Evolutionary conservation across 2,113 vertebrate species (phyloP).

Genomic region (Syrrhaptes paradoxus): DNA sequence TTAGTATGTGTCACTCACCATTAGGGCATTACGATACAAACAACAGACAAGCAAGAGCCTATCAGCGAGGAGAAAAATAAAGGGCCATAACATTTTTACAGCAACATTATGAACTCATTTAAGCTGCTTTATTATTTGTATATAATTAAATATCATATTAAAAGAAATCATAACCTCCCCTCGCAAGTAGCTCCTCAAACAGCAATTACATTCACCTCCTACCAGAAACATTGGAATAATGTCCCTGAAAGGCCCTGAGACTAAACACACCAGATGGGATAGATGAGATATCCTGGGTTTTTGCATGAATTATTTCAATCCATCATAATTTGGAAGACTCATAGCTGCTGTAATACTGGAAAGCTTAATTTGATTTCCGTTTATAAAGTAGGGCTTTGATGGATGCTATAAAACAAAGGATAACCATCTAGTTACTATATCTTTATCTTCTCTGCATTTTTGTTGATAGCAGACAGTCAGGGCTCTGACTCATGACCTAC

Average conservation of each 20-base stretch:
- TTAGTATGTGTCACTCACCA: neutral
- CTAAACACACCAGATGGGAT: conserved; percentile 52
- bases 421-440: conserved; percentile 34
- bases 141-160: conserved; percentile 51
- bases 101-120: neutral
- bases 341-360: conserved; percentile 42
- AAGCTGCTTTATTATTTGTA: conserved; percentile 19
- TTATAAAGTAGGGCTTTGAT: conserved; percentile 50
- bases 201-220: conserved; percentile 19
- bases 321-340: conserved; percentile 60
- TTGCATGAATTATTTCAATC: conserved; percentile 61
- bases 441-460: conserved; percentile 19
- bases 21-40: neutral
- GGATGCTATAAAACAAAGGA: conserved; percentile 51
- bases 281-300: conserved; percentile 42
- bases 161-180: conserved; percentile 30
- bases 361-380: conserved; percentile 57
- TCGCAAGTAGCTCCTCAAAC: conserved; percentile 18
- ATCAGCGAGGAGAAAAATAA: neutral
- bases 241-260: conserved; percentile 24
- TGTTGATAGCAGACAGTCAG: conserved; percentile 24
- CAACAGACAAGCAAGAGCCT: neutral
- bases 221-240: conserved; percentile 46
- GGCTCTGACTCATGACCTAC: conserved; percentile 11
- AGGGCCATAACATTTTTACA: neutral